phyloP scores from a whole-genome alignment of 2,888 invertebrate genomes.

The Arge pagana region DNA sequence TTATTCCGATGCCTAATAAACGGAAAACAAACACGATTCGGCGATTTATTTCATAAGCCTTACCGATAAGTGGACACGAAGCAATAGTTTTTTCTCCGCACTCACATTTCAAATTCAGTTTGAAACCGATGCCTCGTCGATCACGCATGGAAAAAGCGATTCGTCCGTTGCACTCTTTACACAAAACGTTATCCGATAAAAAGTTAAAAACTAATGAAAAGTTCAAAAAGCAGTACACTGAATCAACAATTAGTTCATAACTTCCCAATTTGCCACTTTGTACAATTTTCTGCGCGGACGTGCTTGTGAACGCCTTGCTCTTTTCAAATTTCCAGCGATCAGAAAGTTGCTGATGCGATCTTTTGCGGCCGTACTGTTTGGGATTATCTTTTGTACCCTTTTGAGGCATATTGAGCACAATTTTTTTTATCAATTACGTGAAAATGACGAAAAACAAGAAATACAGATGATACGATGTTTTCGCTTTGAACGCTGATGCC shows the following conservation, averaged over 20 bases:
- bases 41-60: conserved; percentile 31
- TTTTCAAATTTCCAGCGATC: too few species aligned
- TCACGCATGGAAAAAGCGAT: conserved; percentile 27
- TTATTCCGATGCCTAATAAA: conserved; percentile 30
- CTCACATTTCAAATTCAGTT: conserved; percentile 30
- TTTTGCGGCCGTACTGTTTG: too few species aligned
- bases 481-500: too few species aligned
- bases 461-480: too few species aligned
- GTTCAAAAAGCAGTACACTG: conserved; percentile 32
- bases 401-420: conserved; percentile 21
- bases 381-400: conserved; percentile 23
- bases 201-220: conserved; percentile 32
- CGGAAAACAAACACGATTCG: conserved; percentile 34
- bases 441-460: too few species aligned
- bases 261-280: too few species aligned
- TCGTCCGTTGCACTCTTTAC: conserved; percentile 31
- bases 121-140: conserved; percentile 30
- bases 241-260: conserved; percentile 26
- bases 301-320: too few species aligned
- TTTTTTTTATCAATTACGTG: background rate
- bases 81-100: conserved; percentile 31
- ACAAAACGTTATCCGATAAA: conserved; percentile 30
- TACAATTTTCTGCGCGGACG: conserved; percentile 30
- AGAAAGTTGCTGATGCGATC: too few species aligned
- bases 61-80: conserved; percentile 32